Evolutionary conservation across 2,888 invertebrate genomes (phyloP), one percentile per base, ranked within the genome.

Genomic region (Pogonocherus hispidulus): DNA sequence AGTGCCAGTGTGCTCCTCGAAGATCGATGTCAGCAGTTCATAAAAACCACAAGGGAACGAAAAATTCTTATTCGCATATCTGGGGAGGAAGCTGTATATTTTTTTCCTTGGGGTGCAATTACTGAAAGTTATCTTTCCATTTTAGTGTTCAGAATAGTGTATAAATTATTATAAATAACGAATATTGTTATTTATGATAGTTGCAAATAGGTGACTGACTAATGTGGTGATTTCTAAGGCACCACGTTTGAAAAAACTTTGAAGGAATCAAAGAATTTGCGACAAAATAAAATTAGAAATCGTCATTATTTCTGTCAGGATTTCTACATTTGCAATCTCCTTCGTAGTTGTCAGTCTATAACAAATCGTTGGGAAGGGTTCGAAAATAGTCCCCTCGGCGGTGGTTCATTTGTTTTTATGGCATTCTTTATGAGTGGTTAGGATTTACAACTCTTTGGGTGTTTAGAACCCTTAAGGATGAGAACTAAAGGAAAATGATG

Each of bases 401-500:
- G n/a, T 41, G 22, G 37, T 20, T 20, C 37, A 11, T 37, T 55
- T 41, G 37, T 55, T 41, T 35, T 55, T 55, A 55, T 55, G 41
- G 55, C 20, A 22, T 14, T 55, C n/a, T 41, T 41, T 55, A 35
- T 41, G 35, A 19, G 54, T 18, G 11, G 18, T 32, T 4, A 6
- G 54, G 19, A 20, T 55, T 55, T 55, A 55, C 47, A 49, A 19
- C n/a, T 49, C n/a, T n/a, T 19, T 49, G n/a, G 20, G 22, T 4
- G 19, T 51, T 32, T 1, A 0, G 14, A 1, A 14, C 14, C 49
- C 14, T 5, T n/a, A 6, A 23, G 49, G 49, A 51, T n/a, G 23
- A n/a, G 5, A 51, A 22, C n/a, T 20, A 20, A 49, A 20, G 20
- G n/a, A 22, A 11, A 22, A 49, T 5, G 49, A 22, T 32, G 32